phyloP scores from a whole-genome alignment of 2,888 invertebrate species.

The Tyria jacobaeae region DNA sequence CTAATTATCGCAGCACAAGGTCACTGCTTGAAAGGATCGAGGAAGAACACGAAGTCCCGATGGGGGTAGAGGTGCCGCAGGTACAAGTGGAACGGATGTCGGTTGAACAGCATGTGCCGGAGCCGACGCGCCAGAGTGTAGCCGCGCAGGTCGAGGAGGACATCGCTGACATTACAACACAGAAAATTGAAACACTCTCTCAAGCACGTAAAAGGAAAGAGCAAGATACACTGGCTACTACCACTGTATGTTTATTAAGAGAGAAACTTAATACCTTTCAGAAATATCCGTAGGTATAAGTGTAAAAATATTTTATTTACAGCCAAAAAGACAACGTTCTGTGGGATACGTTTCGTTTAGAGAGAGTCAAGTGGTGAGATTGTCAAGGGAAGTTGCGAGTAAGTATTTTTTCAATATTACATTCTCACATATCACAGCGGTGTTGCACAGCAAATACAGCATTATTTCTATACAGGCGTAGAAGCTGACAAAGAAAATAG shows the following conservation, averaged over 20 bases:
- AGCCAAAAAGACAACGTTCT: constrained; percentile 64
- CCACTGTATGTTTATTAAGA: constrained; percentile 44
- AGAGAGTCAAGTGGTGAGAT: constrained; percentile 45
- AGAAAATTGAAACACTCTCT: constrained; percentile 59
- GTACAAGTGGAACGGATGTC: constrained; percentile 23
- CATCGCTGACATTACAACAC: constrained; percentile 65
- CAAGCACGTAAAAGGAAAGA: constrained; percentile 50
- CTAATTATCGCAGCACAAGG: constrained; percentile 23
- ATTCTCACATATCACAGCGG: background rate
- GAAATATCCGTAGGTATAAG: background rate
- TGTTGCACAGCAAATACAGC: background rate
- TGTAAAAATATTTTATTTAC: constrained; percentile 31
- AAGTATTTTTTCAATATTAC: constrained; percentile 15
- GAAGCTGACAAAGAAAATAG: constrained; percentile 70
- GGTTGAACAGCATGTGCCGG: constrained; percentile 29
- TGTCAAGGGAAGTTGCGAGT: constrained; percentile 37
- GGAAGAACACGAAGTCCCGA: constrained; percentile 49
- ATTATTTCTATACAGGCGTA: constrained; percentile 23
- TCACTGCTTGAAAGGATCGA: constrained; percentile 52
- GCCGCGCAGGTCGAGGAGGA: constrained; percentile 50
- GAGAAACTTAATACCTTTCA: background rate
- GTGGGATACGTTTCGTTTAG: constrained; percentile 58
- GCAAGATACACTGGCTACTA: background rate
- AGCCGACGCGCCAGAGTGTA: constrained; percentile 30
- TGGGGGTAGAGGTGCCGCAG: constrained; percentile 19